Evolutionary conservation across 2,113 vertebrate species (phyloP), one percentile per base, ranked within the genome.

Genomic region (Gadus macrocephalus): DNA sequence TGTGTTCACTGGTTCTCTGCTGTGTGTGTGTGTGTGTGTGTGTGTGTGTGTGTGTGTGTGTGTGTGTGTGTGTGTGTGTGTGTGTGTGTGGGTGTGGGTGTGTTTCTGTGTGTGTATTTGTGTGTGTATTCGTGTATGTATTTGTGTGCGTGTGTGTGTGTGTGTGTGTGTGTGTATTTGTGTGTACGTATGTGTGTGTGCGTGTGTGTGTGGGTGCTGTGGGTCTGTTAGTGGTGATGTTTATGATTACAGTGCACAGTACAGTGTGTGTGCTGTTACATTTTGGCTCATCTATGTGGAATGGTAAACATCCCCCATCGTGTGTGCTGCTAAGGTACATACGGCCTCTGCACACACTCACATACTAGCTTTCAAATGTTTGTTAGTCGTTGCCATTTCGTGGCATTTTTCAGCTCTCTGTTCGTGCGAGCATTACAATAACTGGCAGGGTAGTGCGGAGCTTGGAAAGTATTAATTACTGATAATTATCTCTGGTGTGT

Each of bases 1-100:
- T 74, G 59, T 62, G 42, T 69, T 35, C 42, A 31, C 68, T 70
- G 53, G 9, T 73, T 35, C 67, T 16, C 58, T 27, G 42, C 42
- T 68, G 22, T 72, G 67, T 53, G 31, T 56, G 38, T 27, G 42
- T 5, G 22, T 9, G 53, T 16, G 55, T 69, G 67, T 35, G 65
- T 71, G 67, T n/a, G 70, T 15, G 53, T 35, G 67, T 35, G 8
- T 61, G 55, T 38, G n/a, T 28, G 38, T 58, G 38, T n/a, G 25
- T 67, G n/a, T n/a, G n/a, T n/a, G n/a, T n/a, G n/a, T n/a, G n/a
- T n/a, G n/a, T n/a, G n/a, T n/a, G n/a, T n/a, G n/a, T n/a, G n/a
- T n/a, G n/a, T n/a, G n/a, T n/a, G n/a, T n/a, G n/a, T n/a, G n/a
- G n/a, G n/a, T n/a, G n/a, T n/a, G n/a, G n/a, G n/a, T n/a, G n/a